Percentiles rank a stretch among this genome's conserved stretches.
phyloP scores from a whole-genome alignment of 2,888 invertebrate genomes.

The Chrysolina americana region DNA sequence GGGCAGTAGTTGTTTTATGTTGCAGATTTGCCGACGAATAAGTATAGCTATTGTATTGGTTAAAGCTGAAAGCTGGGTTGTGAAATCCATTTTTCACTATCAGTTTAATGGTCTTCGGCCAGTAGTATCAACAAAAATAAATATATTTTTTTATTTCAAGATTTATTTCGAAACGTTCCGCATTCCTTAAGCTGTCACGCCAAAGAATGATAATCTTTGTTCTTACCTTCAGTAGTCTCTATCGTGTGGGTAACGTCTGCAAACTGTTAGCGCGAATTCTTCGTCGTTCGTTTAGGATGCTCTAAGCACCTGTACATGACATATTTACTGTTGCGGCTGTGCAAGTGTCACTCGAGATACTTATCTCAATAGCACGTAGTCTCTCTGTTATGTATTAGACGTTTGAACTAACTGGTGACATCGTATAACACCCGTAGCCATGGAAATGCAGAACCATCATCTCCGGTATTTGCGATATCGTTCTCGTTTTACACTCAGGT shows the following conservation, averaged over 20 bases:
- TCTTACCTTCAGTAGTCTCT: background rate
- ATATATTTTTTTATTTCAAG: too few relatives aligned
- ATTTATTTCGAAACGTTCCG: too few relatives aligned
- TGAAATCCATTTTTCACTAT: too few relatives aligned
- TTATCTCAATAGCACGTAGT: constrained; percentile 31
- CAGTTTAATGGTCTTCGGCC: too few relatives aligned
- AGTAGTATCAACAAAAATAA: too few relatives aligned
- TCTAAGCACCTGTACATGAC: constrained; percentile 31
- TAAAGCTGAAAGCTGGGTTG: too few relatives aligned
- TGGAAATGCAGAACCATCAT: background rate
- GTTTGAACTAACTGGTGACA: constrained; percentile 17
- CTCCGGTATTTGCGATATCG: constrained; percentile 3
- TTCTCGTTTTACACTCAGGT: background rate
- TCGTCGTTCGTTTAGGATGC: constrained; percentile 17
- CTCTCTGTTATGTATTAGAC: constrained; percentile 25
- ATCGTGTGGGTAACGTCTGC: constrained; percentile 18
- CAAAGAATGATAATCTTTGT: background rate
- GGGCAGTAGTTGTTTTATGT: too few relatives aligned
- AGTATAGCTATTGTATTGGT: too few relatives aligned
- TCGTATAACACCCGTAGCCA: constrained; percentile 15
- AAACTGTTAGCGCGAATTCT: constrained; percentile 21
- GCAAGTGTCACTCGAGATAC: constrained; percentile 27
- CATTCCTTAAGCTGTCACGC: too few relatives aligned
- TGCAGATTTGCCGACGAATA: too few relatives aligned
- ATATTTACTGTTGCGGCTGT: constrained; percentile 31